These are phyloP conservation scores for Phycodurus eques DNA, from an alignment of 2,113 vertebrate species.

Conservation along the genomic window DNA sequence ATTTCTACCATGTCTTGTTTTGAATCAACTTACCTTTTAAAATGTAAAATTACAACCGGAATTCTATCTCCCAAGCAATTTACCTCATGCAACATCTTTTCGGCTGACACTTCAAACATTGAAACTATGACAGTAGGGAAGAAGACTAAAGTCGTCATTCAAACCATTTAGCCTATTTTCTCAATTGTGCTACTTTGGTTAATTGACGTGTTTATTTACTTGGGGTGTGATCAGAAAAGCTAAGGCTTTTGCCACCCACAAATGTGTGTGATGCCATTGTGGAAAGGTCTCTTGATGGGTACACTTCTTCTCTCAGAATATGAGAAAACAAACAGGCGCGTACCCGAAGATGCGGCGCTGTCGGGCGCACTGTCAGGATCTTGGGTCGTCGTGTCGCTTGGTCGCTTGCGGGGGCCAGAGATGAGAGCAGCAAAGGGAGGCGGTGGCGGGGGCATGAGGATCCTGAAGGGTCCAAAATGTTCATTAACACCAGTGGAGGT, in stretches of 20 bases:
- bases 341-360: slow-evolving; percentile 46
- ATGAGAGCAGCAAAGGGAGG: slow-evolving; percentile 35
- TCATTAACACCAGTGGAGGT: background rate
- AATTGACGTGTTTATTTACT: background rate
- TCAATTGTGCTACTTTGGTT: background rate
- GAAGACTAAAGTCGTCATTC: background rate
- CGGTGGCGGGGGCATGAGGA: slow-evolving; percentile 75
- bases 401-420: slow-evolving; percentile 60
- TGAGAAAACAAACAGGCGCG: slow-evolving; percentile 19
- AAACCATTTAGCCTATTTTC: no score
- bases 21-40: no score
- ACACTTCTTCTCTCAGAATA: slow-evolving; percentile 15
- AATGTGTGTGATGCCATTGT: background rate
- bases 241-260: background rate
- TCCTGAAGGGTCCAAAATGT: slow-evolving; percentile 40
- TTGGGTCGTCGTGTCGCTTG: slow-evolving; percentile 30
- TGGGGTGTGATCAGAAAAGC: background rate
- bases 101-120: background rate
- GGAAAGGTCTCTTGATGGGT: background rate
- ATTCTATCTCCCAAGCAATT: no score
- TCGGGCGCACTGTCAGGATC: slow-evolving; percentile 13
- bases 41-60: no score
- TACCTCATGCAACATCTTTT: background rate
- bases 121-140: background rate
- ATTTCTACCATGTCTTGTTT: no score